Percentiles rank a stretch among this genome's conserved stretches.
phyloP scores from a whole-genome alignment of 2,113 vertebrate genomes.

The Hoplias malabaricus region DNA sequence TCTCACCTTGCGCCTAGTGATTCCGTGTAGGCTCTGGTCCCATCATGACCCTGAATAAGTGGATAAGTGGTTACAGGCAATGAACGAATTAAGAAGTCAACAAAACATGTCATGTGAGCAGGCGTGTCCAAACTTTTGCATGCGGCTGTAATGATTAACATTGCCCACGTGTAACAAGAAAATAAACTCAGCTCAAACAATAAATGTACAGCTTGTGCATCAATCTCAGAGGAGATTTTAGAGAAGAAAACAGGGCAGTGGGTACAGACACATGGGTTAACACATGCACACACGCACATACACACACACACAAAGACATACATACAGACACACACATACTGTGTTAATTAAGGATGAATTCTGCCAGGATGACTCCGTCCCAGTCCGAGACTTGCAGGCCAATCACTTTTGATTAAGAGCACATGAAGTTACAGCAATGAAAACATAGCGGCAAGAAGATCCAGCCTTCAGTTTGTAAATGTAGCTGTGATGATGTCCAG shows the following conservation, averaged over 20 bases:
- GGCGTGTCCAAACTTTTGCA: too few species aligned
- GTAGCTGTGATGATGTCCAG: constrained; percentile 42
- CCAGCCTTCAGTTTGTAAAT: constrained; percentile 34
- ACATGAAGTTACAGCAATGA: constrained; percentile 54
- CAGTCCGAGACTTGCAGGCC: constrained; percentile 29
- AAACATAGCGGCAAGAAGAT: constrained; percentile 48
- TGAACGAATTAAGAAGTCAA: too few species aligned
- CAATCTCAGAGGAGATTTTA: constrained; percentile 4
- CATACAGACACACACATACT: constrained; percentile 29
- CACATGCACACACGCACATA: background rate
- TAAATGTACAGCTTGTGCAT: background rate
- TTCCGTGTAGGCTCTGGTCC: too few species aligned
- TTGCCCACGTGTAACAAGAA: background rate
- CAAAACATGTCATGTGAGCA: too few species aligned
- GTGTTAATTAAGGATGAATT: constrained; percentile 48
- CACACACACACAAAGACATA: constrained; percentile 13
- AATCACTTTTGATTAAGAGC: constrained; percentile 51
- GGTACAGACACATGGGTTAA: constrained; percentile 19
- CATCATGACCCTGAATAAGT: too few species aligned
- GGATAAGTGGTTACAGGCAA: too few species aligned
- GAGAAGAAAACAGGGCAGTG: constrained; percentile 8
- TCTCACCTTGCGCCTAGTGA: too few species aligned
- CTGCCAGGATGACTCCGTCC: constrained; percentile 42
- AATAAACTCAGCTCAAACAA: constrained; percentile 17
- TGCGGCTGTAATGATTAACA: background rate